Base-by-base conservation (phyloP, 1,140 invertebrate species). In the Trichoplusia ni region DNA sequence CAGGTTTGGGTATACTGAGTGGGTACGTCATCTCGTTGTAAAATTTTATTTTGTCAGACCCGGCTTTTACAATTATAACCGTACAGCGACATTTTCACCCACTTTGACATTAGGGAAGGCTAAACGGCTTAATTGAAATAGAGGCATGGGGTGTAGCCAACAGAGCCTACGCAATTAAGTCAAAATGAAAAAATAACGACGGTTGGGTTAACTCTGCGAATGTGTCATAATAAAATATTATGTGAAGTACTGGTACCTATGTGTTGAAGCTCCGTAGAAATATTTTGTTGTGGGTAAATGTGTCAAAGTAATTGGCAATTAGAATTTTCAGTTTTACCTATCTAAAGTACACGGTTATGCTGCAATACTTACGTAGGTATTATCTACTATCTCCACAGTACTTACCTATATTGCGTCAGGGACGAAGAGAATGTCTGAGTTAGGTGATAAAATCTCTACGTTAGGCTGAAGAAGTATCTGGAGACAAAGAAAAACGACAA, bases 11-110 rank as follows among this genome's bases (percentile, higher is more conserved):
- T n/a, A n/a, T n/a, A n/a, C n/a, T n/a, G n/a, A 25, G 63, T 68
- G 46, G 63, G 59, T 59, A 61, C 38, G 38, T 60, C 33, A 46
- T 33, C 51, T 60, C 25, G 47, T 19, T 27, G 58, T 23, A 65
- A 67, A 69, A 66, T 69, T 64, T 69, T 51, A 69, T 58, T 69
- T 65, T 69, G 44, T 29, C 38, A 31, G 58, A 21, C 38, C 67
- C 31, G 18, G 25, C 33, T 25, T 49, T 64, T 27, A 56, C 54
- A 70, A 67, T 59, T 49, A 70, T 51, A 25, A 35, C 46, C 44
- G 46, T 35, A 54, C 27, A 42, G 19, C 44, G 37, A 25, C 51
- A 49, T 64, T 64, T 64, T 65, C 63, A 53, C 44, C 54, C 44
- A 64, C 37, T 54, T 33, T 25, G 16, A 46, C 21, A 54, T 46